Evolutionary conservation across 1,140 invertebrate genomes (phyloP).

Genomic region (Drosophila albomicans): DNA sequence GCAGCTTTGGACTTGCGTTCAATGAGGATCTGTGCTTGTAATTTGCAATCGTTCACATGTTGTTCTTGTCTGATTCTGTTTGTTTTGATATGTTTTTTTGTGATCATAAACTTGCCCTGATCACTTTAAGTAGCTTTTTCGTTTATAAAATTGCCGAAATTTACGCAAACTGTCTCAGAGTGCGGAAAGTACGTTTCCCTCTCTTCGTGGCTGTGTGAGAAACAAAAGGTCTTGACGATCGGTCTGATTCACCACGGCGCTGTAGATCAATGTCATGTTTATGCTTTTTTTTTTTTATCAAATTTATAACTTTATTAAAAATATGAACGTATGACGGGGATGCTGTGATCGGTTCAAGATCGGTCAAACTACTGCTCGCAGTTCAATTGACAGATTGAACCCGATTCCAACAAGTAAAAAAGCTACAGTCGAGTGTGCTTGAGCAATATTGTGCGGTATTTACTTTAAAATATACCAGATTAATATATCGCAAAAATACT

Average conservation of each 20-base stretch:
- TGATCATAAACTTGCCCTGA: constrained; percentile 72
- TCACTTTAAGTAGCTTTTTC: constrained; percentile 60
- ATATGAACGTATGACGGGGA: constrained; percentile 20
- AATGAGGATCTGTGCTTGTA: constrained; percentile 57
- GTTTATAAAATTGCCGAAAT: constrained; percentile 65
- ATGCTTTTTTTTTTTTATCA: constrained; percentile 52
- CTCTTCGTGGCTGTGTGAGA: constrained; percentile 60
- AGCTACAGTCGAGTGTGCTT: too few relatives aligned
- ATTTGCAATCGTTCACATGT: constrained; percentile 81
- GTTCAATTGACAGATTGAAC: constrained; percentile 1
- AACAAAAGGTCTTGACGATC: constrained; percentile 57
- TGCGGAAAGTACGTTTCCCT: constrained; percentile 26
- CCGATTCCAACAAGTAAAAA: too few relatives aligned
- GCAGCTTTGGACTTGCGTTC: constrained; percentile 25
- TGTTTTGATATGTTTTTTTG: constrained; percentile 64
- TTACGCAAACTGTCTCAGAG: constrained; percentile 57
- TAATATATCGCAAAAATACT: too few relatives aligned
- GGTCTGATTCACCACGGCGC: constrained; percentile 42
- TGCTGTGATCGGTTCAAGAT: constrained; percentile 28
- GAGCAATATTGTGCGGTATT: too few relatives aligned
- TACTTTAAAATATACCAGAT: too few relatives aligned
- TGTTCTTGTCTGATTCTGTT: constrained; percentile 81
- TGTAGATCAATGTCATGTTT: constrained; percentile 81
- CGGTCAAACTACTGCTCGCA: background rate
- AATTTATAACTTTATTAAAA: constrained; percentile 83